Evolutionary conservation across 2,888 invertebrate species (phyloP).

Genomic region (Frankliniella fusca): DNA sequence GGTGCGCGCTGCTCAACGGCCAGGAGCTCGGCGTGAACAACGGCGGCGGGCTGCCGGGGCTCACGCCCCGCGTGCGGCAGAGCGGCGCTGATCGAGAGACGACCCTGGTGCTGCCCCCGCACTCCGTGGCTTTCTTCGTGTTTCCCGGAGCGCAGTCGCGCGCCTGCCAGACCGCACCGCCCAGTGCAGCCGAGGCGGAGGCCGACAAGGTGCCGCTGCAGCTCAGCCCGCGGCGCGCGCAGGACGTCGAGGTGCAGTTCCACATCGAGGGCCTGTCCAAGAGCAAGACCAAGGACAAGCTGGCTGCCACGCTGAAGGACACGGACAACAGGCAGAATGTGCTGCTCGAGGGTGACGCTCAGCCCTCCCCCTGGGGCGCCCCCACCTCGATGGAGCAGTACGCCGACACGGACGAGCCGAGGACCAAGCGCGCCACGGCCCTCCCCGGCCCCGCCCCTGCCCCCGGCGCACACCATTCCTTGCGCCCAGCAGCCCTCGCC

Average conservation of each 20-base stretch:
- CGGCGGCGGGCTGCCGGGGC: neutral
- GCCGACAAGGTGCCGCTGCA: neutral
- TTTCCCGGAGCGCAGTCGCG: neutral
- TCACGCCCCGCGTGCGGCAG: neutral
- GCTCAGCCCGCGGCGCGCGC: neutral
- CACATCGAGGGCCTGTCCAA: neutral
- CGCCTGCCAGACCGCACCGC: neutral
- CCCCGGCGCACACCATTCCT: neutral
- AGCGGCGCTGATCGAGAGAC: neutral
- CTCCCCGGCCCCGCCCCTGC: neutral
- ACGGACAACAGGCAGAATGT: neutral
- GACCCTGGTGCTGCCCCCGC: neutral
- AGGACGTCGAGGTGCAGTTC: neutral
- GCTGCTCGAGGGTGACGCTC: neutral
- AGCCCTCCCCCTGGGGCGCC: too few relatives aligned
- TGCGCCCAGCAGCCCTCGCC: neutral
- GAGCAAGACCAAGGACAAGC: slow-evolving; percentile 24
- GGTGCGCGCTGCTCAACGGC: slow-evolving; percentile 1
- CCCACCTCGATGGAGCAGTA: neutral
- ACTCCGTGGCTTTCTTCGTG: slow-evolving; percentile 17
- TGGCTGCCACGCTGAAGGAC: neutral
- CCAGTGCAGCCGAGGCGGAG: neutral
- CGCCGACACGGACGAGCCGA: neutral
- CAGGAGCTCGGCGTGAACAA: neutral
- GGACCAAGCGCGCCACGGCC: neutral